Evolutionary conservation across 2,113 vertebrate species (phyloP).

Genomic region (Macaca mulatta): DNA sequence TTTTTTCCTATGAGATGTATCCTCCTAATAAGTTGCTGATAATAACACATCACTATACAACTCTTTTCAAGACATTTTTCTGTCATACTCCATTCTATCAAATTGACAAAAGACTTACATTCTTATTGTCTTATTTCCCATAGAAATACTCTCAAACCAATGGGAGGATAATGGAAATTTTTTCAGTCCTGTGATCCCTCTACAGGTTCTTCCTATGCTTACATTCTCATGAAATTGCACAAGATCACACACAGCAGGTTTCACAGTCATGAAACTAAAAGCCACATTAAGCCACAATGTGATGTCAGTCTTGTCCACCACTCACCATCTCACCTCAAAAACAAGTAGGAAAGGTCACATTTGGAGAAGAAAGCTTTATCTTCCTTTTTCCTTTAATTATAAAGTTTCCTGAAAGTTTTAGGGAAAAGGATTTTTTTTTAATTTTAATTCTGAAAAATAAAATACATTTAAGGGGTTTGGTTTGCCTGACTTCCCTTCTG

Average conservation of each 20-base stretch:
- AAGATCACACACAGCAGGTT: background rate
- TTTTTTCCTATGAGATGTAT: background rate
- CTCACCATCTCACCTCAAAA: background rate
- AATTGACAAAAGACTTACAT: background rate
- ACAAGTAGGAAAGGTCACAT: background rate
- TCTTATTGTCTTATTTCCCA: background rate
- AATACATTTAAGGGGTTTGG: background rate
- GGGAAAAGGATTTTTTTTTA: background rate
- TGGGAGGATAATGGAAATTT: background rate
- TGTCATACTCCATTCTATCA: background rate
- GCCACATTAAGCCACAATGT: background rate
- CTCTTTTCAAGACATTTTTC: background rate
- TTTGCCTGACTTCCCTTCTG: background rate
- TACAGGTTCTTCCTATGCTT: background rate
- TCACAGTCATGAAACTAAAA: background rate
- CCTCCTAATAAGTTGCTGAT: background rate
- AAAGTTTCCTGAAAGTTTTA: constrained; percentile 5
- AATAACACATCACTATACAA: background rate
- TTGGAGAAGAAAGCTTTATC: background rate
- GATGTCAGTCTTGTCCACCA: background rate
- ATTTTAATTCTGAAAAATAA: background rate
- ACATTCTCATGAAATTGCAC: background rate
- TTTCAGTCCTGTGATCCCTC: background rate
- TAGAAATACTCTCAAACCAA: background rate
- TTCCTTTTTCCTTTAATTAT: background rate